These are phyloP conservation scores for Drosophila rufa DNA, from an alignment of 1,140 invertebrate genomes.

Conservation along the genomic window DNA sequence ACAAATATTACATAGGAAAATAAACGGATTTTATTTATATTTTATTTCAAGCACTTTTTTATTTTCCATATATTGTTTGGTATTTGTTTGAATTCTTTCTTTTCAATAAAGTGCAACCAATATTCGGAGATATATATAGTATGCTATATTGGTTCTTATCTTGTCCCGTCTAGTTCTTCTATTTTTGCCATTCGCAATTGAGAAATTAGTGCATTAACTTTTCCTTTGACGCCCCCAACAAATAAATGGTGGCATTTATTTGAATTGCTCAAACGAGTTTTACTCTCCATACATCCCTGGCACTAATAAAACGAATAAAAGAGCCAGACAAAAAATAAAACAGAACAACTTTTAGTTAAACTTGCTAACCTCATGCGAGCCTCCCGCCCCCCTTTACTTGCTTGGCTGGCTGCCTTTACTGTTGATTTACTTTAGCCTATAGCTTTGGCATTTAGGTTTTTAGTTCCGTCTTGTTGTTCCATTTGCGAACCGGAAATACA, in stretches of 20 bases:
- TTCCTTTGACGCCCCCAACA: conserved; percentile 74
- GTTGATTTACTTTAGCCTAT: conserved; percentile 83
- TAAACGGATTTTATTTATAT: too few species aligned
- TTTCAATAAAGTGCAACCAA: conserved; percentile 7
- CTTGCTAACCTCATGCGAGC: conserved; percentile 46
- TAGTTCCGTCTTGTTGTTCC: conserved; percentile 64
- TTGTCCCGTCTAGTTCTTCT: neutral
- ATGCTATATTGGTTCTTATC: neutral
- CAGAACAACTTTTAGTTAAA: conserved; percentile 73
- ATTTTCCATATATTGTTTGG: too few species aligned
- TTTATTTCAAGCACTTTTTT: too few species aligned
- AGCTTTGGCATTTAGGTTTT: conserved; percentile 80
- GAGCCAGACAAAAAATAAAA: conserved; percentile 36
- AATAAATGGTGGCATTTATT: conserved; percentile 78
- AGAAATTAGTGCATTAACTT: conserved; percentile 81
- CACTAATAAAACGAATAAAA: conserved; percentile 41
- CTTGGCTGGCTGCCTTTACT: conserved; percentile 63
- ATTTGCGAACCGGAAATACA: conserved; percentile 78
- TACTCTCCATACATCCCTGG: conserved; percentile 38
- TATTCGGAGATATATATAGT: neutral
- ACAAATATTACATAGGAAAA: too few species aligned
- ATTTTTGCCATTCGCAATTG: conserved; percentile 51
- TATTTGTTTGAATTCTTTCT: too few species aligned
- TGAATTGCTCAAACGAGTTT: conserved; percentile 78
- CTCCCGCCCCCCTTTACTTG: conserved; percentile 30